Evolutionary conservation across 2,888 invertebrate genomes (phyloP).

Genomic region (Dicyrtomina minuta): DNA sequence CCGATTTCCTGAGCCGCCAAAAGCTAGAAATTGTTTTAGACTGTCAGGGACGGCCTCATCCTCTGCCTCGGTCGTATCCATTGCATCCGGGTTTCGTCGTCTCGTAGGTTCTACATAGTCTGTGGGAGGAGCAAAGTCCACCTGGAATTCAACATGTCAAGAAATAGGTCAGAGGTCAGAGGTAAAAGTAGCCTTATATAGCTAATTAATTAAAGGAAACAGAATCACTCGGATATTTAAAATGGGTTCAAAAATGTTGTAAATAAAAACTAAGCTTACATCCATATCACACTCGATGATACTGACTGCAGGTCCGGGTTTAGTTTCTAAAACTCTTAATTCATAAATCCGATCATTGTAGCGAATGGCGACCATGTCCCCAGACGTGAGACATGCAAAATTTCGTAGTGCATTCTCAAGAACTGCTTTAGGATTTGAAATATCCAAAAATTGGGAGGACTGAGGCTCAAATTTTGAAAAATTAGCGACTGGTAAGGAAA

Average conservation of each 20-base stretch:
- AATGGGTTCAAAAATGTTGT: no score
- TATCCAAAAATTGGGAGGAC: conserved; percentile 63
- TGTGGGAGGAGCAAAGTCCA: conserved; percentile 95
- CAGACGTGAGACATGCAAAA: conserved; percentile 63
- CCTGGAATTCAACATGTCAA: conserved; percentile 63
- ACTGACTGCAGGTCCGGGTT: conserved; percentile 62
- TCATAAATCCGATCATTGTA: conserved; percentile 64
- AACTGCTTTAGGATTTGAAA: conserved; percentile 62
- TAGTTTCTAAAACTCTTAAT: conserved; percentile 62
- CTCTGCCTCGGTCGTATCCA: conserved; percentile 61
- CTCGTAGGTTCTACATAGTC: conserved; percentile 85
- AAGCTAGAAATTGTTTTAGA: conserved; percentile 69
- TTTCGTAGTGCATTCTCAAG: conserved; percentile 63
- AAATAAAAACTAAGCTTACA: conserved; percentile 55
- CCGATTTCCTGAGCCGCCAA: conserved; percentile 69
- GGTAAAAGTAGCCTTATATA: no score
- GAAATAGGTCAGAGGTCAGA: no score
- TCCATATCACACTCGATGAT: conserved; percentile 68
- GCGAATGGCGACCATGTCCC: conserved; percentile 63
- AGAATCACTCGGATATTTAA: no score
- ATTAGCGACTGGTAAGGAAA: conserved; percentile 89
- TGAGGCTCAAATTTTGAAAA: conserved; percentile 88
- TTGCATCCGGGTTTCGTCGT: conserved; percentile 57
- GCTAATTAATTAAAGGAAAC: no score
- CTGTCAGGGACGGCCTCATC: conserved; percentile 57